Percentiles rank a stretch among this genome's conserved stretches.
Conservation (phyloP, 1,140 invertebrate species). For the Oryzaephilus surinamensis region DNA sequence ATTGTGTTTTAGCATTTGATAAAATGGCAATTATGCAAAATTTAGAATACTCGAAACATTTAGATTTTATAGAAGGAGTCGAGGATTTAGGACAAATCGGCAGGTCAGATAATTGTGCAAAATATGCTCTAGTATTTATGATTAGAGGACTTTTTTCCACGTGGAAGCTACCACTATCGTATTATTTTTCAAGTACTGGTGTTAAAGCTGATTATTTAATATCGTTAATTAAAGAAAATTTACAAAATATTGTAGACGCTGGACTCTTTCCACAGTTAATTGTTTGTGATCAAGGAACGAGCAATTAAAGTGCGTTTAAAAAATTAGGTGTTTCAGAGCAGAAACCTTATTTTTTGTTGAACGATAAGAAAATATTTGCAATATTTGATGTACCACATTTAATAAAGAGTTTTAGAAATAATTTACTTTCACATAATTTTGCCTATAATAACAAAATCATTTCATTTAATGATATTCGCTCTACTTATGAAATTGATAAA, state of each 20-base stretch:
- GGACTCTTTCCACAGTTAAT: background rate
- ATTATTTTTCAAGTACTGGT: background rate
- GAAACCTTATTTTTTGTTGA: too few relatives aligned
- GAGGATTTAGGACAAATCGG: conserved; percentile 1
- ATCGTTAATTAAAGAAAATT: background rate
- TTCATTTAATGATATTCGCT: too few relatives aligned
- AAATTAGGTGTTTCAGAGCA: too few relatives aligned
- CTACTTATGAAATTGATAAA: too few relatives aligned
- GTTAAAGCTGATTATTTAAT: background rate
- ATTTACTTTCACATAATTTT: too few relatives aligned
- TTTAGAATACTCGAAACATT: background rate
- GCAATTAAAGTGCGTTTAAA: conserved; percentile 1
- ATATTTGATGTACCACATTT: too few relatives aligned
- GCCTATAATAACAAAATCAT: too few relatives aligned
- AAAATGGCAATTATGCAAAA: background rate
- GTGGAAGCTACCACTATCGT: conserved; percentile 1
- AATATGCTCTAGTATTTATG: conserved; percentile 2
- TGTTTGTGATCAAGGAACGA: conserved; percentile 5
- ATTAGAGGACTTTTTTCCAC: background rate
- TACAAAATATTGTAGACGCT: background rate
- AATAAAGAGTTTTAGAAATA: too few relatives aligned
- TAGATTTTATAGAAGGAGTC: conserved; percentile 2
- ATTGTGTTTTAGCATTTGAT: background rate
- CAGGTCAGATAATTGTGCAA: background rate
- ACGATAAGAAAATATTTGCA: too few relatives aligned